phyloP scores from a whole-genome alignment of 1,140 invertebrate genomes.

The Argopecten irradians region DNA sequence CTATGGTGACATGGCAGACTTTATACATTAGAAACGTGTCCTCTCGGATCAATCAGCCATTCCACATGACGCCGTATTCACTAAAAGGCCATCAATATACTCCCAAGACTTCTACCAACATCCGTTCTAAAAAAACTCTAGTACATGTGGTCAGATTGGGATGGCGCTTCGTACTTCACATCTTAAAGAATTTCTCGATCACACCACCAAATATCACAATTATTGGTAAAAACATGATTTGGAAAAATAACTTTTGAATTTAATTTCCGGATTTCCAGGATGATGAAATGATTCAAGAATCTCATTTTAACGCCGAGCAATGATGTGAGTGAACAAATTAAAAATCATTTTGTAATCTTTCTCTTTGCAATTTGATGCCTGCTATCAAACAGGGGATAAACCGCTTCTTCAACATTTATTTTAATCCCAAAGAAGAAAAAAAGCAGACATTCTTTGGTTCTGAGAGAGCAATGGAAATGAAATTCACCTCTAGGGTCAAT shows the following conservation, averaged over 20 bases:
- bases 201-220: not conserved
- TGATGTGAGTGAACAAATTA: not conserved
- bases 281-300: not conserved
- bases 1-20: not conserved
- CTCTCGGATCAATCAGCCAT: not conserved
- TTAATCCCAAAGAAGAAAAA: not conserved
- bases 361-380: not conserved
- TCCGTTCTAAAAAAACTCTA: not conserved
- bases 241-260: not conserved
- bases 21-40: not conserved
- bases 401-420: conserved; percentile 22
- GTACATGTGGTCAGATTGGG: not conserved
- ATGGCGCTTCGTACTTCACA: not conserved
- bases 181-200: not conserved
- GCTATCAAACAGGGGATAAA: not conserved
- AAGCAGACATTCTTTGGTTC: not conserved
- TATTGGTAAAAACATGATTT: not conserved
- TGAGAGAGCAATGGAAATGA: not conserved
- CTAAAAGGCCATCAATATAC: not conserved
- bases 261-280: not conserved
- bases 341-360: conserved; percentile 13
- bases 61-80: not conserved
- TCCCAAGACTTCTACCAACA: not conserved
- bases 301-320: not conserved
- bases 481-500: conserved; percentile 5